phyloP scores from a whole-genome alignment of 2,797 vertebrate species.

The Tachyglossus aculeatus region DNA sequence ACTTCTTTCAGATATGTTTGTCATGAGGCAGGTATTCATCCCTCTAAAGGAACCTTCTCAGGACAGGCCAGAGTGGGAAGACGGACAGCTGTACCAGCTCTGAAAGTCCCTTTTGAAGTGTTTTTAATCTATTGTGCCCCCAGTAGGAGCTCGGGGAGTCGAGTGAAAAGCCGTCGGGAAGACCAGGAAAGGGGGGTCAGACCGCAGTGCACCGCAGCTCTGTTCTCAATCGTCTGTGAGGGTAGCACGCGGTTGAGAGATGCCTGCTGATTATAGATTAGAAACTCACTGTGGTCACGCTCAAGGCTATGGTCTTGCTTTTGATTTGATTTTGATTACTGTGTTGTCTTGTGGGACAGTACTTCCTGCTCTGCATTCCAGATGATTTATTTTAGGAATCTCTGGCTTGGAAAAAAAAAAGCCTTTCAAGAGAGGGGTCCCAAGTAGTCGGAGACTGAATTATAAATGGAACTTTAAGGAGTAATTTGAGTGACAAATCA shows the following conservation, averaged over 20 bases:
- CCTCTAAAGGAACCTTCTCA: background rate
- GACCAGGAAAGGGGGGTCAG: background rate
- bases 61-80: background rate
- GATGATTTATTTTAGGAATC: constrained; percentile 30
- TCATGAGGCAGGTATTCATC: background rate
- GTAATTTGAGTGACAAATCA: constrained; percentile 1
- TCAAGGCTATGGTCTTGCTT: constrained; percentile 3
- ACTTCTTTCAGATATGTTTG: background rate
- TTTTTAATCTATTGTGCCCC: background rate
- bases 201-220: background rate
- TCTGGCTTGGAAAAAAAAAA: background rate
- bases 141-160: background rate
- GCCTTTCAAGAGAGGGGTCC: constrained; percentile 12
- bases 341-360: constrained; percentile 3
- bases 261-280: background rate
- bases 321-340: constrained; percentile 18
- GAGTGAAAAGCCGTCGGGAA: background rate
- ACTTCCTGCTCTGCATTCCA: background rate
- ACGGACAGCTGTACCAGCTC: background rate
- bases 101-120: background rate
- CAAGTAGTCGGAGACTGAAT: background rate
- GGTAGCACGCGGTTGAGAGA: background rate
- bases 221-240: background rate
- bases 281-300: background rate
- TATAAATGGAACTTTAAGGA: constrained; percentile 16